phyloP scores from a whole-genome alignment of 23 tunicate genomes.

The Halocynthia roretzi region DNA sequence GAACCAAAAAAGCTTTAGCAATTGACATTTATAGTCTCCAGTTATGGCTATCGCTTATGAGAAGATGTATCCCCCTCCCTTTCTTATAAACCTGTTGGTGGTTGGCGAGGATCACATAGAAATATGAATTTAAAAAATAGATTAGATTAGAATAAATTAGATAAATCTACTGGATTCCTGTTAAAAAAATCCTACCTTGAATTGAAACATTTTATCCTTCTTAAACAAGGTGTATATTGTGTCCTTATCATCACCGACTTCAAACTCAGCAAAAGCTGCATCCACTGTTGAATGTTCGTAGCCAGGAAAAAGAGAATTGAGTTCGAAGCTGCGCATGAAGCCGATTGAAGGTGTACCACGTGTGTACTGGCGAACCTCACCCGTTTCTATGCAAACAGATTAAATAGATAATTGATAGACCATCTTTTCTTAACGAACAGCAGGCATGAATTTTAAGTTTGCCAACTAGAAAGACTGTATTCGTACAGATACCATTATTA shows the following conservation, averaged over 20 bases:
- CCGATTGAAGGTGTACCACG: constrained; percentile 29
- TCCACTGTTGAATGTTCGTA: constrained; percentile 35
- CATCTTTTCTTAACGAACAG: no score
- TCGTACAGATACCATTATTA: no score
- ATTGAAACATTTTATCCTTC: constrained; percentile 42
- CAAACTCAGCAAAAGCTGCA: constrained; percentile 37
- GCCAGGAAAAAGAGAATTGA: constrained; percentile 26
- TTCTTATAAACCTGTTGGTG: no score
- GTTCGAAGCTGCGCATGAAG: constrained; percentile 1
- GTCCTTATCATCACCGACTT: constrained; percentile 6
- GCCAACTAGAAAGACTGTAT: no score
- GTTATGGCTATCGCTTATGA: no score
- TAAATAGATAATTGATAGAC: no score
- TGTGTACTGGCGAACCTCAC: constrained; percentile 36
- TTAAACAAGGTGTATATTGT: constrained; percentile 25
- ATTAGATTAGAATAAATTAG: background rate
- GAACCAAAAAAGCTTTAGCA: no score
- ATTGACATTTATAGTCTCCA: no score
- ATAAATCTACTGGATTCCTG: background rate
- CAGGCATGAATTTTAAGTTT: no score
- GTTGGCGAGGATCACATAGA: no score
- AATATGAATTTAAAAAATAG: background rate
- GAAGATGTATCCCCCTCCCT: no score
- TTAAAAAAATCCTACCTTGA: constrained; percentile 15
- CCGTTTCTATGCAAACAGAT: constrained; percentile 18